Conservation (phyloP, 2,113 vertebrate genomes). For the Numida meleagris region DNA sequence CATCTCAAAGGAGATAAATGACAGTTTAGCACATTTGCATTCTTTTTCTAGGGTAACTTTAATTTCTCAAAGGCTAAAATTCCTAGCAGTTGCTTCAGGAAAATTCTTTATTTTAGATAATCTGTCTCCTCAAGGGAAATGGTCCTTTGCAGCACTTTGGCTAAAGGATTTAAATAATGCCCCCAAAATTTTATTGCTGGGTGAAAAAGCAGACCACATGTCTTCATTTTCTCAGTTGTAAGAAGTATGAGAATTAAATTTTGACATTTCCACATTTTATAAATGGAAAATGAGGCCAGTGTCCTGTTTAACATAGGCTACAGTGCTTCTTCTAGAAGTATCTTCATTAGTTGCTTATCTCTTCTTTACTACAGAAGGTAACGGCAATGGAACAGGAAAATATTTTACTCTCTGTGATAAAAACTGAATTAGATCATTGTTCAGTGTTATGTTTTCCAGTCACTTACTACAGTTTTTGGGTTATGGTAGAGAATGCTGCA, state of each 20-base stretch:
- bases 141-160: not conserved
- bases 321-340: not conserved
- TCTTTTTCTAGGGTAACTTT: not conserved
- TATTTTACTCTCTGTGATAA: not conserved
- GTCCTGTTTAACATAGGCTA: not conserved
- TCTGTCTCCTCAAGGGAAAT: not conserved
- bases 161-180: not conserved
- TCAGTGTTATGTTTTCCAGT: not conserved
- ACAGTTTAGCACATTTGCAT: conserved; percentile 5
- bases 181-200: not conserved
- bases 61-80: not conserved
- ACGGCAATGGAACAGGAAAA: not conserved
- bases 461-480: not conserved
- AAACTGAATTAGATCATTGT: not conserved
- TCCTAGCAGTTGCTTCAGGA: not conserved
- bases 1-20: not conserved
- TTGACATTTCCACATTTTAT: not conserved
- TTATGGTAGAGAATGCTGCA: not conserved
- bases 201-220: not conserved
- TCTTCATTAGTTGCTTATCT: not conserved
- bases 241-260: conserved; percentile 11
- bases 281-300: not conserved
- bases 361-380: not conserved
- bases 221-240: not conserved
- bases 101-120: not conserved